Conservation (phyloP, 2,888 invertebrate species). For the Acronicta leporina region DNA sequence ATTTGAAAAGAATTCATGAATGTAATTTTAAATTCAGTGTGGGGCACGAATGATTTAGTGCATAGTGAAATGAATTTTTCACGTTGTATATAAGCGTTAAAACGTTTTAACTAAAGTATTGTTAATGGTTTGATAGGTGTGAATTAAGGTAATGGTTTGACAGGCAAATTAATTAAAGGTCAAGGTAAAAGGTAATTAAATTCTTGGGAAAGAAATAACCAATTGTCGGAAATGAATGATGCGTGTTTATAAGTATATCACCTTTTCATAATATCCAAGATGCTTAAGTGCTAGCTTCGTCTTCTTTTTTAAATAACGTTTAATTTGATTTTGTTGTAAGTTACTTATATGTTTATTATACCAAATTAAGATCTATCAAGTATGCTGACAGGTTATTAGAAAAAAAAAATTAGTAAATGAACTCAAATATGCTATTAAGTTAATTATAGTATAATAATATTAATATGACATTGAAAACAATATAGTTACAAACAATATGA, state of each 20-base stretch:
- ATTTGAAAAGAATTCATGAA: constrained; percentile 76
- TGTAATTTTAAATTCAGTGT: constrained; percentile 68
- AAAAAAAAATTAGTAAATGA: constrained; percentile 35
- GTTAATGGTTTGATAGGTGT: constrained; percentile 22
- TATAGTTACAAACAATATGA: constrained; percentile 76
- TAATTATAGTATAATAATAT: constrained; percentile 59
- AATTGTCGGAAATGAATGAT: no score
- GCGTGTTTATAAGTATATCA: no score
- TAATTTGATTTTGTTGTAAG: no score
- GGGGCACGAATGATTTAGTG: constrained; percentile 47
- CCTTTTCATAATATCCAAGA: no score
- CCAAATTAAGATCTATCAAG: no score
- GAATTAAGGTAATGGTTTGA: constrained; percentile 27
- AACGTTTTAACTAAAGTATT: constrained; percentile 28
- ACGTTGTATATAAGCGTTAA: constrained; percentile 10
- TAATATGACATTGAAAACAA: constrained; percentile 72
- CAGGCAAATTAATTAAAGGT: constrained; percentile 32
- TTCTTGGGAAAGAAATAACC: constrained; percentile 12
- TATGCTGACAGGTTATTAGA: constrained; percentile 42
- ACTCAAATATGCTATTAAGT: constrained; percentile 66
- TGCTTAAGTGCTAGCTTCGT: no score
- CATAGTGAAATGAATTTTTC: constrained; percentile 20
- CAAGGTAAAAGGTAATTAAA: constrained; percentile 11
- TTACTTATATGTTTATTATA: constrained; percentile 22
- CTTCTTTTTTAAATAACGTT: no score